These are phyloP conservation scores for Hyla sarda DNA, from an alignment of 2,113 vertebrate species.

Conservation along the genomic window DNA sequence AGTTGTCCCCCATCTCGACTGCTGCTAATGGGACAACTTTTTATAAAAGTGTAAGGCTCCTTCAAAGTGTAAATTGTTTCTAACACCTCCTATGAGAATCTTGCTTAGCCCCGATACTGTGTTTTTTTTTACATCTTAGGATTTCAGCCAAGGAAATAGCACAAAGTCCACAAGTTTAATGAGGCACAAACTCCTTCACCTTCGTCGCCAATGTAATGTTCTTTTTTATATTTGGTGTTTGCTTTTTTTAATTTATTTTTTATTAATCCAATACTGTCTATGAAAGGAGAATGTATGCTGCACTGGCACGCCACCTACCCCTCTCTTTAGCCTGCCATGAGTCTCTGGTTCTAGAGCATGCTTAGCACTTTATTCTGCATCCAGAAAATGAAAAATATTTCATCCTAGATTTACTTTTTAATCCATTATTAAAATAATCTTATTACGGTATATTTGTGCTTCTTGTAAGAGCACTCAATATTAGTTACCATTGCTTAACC, in stretches of 20 bases:
- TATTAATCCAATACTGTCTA: background rate
- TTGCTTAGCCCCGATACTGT: background rate
- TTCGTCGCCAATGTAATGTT: background rate
- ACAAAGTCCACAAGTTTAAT: constrained; percentile 2
- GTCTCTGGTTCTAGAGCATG: constrained; percentile 5
- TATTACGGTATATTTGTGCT: too few species aligned
- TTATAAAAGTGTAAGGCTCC: background rate
- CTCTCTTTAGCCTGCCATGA: background rate
- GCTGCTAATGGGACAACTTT: background rate
- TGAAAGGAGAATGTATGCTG: background rate
- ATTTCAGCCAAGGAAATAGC: constrained; percentile 6
- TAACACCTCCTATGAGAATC: background rate
- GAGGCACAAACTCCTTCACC: constrained; percentile 11
- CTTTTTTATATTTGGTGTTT: constrained; percentile 15
- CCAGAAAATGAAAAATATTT: background rate
- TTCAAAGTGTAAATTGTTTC: background rate
- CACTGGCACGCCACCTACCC: background rate
- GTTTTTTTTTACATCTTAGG: background rate
- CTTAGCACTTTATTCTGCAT: constrained; percentile 40
- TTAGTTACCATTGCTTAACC: background rate
- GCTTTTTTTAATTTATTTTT: too few species aligned
- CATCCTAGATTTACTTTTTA: background rate
- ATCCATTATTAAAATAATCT: too few species aligned
- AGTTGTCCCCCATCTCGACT: background rate
- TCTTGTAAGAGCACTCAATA: too few species aligned